Conservation (phyloP, 2,797 vertebrate genomes). For the Sciaenops ocellatus region DNA sequence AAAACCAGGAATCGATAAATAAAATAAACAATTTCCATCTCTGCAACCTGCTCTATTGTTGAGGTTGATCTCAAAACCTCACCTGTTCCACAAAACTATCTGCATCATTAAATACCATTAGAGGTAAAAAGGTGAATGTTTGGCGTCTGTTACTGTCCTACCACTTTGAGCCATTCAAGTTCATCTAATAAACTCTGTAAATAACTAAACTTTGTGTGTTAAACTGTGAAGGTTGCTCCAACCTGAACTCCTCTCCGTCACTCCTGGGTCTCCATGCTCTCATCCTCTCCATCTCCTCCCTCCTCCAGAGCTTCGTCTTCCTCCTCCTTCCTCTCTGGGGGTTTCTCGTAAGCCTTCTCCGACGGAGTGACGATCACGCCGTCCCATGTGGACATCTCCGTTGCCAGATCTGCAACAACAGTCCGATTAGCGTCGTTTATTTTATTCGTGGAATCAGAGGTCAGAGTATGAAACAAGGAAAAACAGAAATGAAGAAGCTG, state of each 20-base stretch:
- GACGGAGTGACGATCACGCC: slow-evolving; percentile 98
- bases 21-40: no score
- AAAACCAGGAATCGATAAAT: no score
- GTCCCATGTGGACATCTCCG: slow-evolving; percentile 98
- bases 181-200: not conserved
- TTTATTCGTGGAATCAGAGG: not conserved
- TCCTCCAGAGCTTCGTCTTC: slow-evolving; percentile 95
- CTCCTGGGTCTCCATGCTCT: slow-evolving; percentile 98
- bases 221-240: not conserved
- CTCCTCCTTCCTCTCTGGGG: slow-evolving; percentile 96
- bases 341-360: slow-evolving; percentile 97
- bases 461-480: not conserved
- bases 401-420: slow-evolving; percentile 87
- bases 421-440: not conserved
- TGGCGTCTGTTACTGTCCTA: no score
- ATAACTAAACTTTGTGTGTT: not conserved
- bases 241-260: slow-evolving; percentile 75
- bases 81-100: not conserved
- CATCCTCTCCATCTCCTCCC: slow-evolving; percentile 92
- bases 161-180: not conserved
- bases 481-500: no score
- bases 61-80: not conserved
- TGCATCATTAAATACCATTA: not conserved
- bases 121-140: no score
- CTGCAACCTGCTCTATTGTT: not conserved